These are phyloP conservation scores for Glaucidium brasilianum DNA, from an alignment of 2,113 vertebrate species.

Conservation along the genomic window DNA sequence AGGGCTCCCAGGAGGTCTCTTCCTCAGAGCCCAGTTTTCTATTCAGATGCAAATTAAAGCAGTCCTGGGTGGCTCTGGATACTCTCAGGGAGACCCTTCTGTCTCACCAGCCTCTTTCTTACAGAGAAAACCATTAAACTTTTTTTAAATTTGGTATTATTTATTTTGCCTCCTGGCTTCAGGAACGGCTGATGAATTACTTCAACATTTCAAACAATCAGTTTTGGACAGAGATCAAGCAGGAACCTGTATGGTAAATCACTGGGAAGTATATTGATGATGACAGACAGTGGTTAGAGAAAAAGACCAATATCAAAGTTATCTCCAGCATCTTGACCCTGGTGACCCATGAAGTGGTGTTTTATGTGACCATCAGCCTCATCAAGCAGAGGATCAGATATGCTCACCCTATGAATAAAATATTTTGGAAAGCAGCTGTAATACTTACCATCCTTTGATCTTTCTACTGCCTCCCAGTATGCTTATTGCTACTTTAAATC, in stretches of 20 bases:
- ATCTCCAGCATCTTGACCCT: neutral
- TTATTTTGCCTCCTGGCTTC: neutral
- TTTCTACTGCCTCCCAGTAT: neutral
- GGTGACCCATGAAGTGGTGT: neutral
- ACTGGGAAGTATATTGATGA: neutral
- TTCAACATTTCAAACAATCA: neutral
- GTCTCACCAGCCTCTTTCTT: neutral
- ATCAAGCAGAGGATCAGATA: neutral
- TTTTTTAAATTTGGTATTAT: neutral
- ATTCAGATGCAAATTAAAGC: neutral
- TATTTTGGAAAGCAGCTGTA: neutral
- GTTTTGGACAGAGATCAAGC: neutral
- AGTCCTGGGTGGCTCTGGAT: neutral
- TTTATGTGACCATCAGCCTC: neutral
- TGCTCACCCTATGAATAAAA: neutral
- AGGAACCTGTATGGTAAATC: neutral
- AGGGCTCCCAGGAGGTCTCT: neutral
- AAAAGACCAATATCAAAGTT: neutral
- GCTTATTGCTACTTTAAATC: slow-evolving; percentile 11
- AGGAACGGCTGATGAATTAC: neutral
- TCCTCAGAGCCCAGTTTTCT: neutral
- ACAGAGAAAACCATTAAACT: neutral
- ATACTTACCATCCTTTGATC: neutral
- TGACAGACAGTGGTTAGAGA: neutral
- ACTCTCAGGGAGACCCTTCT: neutral